Conservation (phyloP, 2,888 invertebrate genomes). For the Sphaerophoria taeniata region DNA sequence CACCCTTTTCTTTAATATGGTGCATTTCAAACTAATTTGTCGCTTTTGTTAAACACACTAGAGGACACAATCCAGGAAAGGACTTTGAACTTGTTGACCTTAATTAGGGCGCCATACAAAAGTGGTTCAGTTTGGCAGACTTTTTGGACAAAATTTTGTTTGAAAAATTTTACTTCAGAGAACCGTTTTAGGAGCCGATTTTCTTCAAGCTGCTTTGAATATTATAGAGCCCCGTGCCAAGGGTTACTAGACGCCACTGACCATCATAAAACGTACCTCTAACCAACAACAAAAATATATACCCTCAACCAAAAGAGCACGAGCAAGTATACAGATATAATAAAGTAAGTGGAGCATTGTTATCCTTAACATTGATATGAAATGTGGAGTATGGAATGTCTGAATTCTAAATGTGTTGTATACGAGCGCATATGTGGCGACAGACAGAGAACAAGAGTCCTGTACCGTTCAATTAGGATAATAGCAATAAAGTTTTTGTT, state of each 20-base stretch:
- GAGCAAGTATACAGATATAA: not conserved
- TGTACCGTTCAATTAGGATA: slow-evolving; percentile 74
- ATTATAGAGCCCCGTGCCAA: too few species aligned
- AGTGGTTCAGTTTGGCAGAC: too few species aligned
- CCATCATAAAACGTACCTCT: not conserved
- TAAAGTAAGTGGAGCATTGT: slow-evolving; percentile 56
- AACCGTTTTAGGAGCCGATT: too few species aligned
- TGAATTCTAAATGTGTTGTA: not conserved
- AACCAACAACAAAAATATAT: not conserved
- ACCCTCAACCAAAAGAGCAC: too few species aligned
- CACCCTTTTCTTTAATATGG: slow-evolving; percentile 14
- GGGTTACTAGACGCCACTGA: too few species aligned
- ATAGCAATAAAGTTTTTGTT: slow-evolving; percentile 74
- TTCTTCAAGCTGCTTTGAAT: too few species aligned
- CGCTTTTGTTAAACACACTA: slow-evolving; percentile 69
- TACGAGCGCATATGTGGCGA: slow-evolving; percentile 19
- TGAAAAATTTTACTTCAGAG: too few species aligned
- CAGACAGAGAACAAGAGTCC: slow-evolving; percentile 28
- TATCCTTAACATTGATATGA: slow-evolving; percentile 41
- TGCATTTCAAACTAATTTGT: slow-evolving; percentile 73
- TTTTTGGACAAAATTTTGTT: too few species aligned
- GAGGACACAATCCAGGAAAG: slow-evolving; percentile 1
- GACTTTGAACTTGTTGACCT: too few species aligned
- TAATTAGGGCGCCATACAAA: too few species aligned
- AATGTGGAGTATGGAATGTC: not conserved